Evolutionary conservation across 2,888 invertebrate species (phyloP).

Genomic region (Xanthorhoe designata): DNA sequence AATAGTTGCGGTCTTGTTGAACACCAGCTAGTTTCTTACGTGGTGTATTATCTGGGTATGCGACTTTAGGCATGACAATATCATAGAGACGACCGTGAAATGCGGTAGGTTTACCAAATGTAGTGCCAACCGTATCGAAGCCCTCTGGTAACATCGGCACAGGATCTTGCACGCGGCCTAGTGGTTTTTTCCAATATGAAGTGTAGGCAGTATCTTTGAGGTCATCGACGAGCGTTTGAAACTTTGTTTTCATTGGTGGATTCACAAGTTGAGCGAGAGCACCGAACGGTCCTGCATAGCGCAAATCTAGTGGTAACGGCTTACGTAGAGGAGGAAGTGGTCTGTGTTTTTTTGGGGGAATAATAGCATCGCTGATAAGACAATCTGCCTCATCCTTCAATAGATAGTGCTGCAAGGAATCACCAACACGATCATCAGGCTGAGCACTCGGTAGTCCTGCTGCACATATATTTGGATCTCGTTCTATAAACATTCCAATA

Average conservation of each 20-base stretch:
- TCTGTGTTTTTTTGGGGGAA: slow-evolving; percentile 60
- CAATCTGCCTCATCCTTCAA: slow-evolving; percentile 73
- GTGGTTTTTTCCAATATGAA: slow-evolving; percentile 71
- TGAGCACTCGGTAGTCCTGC: slow-evolving; percentile 72
- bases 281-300: slow-evolving; percentile 60
- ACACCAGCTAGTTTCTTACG: slow-evolving; percentile 54
- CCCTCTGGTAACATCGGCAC: slow-evolving; percentile 74
- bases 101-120: slow-evolving; percentile 66
- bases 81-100: slow-evolving; percentile 67
- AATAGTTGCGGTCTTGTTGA: slow-evolving; percentile 66
- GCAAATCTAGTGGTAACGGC: slow-evolving; percentile 61
- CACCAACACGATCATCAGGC: slow-evolving; percentile 56
- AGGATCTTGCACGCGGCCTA: slow-evolving; percentile 63
- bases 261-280: slow-evolving; percentile 60
- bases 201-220: slow-evolving; percentile 68
- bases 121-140: slow-evolving; percentile 60
- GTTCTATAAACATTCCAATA: slow-evolving; percentile 68
- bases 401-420: slow-evolving; percentile 65
- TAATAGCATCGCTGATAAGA: slow-evolving; percentile 66
- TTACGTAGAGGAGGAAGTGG: slow-evolving; percentile 63
- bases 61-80: slow-evolving; percentile 69
- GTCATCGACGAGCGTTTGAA: slow-evolving; percentile 66
- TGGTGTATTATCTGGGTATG: slow-evolving; percentile 64
- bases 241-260: slow-evolving; percentile 68
- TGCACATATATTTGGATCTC: slow-evolving; percentile 69